Base-by-base conservation (phyloP, 2,888 invertebrate species). In the Branchinecta sandiegonensis region DNA sequence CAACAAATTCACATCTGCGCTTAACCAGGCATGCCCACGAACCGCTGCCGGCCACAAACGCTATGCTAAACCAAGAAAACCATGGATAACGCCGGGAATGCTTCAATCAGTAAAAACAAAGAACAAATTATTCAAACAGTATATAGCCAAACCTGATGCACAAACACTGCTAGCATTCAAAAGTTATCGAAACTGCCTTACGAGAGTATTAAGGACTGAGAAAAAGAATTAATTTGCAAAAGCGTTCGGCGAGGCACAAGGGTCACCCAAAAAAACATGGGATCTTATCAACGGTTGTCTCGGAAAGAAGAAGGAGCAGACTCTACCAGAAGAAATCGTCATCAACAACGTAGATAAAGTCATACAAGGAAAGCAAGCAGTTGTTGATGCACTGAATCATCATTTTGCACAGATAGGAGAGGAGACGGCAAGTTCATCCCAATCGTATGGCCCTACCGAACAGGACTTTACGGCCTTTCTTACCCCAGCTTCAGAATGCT, bases 61-160 rank as follows among this genome's bases (percentile, higher is more conserved):
- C n/a, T 50, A 50, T n/a, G n/a, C n/a, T 50, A 50, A n/a, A 50
- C 50, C 50, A 13, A 50, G n/a, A 3, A 50, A n/a, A n/a, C 50
- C 50, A 13, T 50, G 13, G 50, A 50, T 50, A 13, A 50, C 50
- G n/a, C 13, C 13, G n/a, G 50, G 50, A 23, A 23, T 23, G 23
- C 23, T 23, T 23, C 23, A 23, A 23, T 50, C n/a, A 50, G 2
- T 50, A 13, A 13, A 50, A 50, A 13, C n/a, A 50, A 50, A 50
- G 50, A 50, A 50, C 50, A 50, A n/a, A n/a, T n/a, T 50, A n/a
- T 50, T 13, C n/a, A 50, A 50, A 50, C 13, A 50, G n/a, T 50
- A 50, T 50, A 13, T 50, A 13, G 13, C 50, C n/a, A 13, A 50
- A 13, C 50, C 50, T 13, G 50, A 50, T 50, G 50, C 13, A 13